A percentile compares a stretch with the other conserved stretches of the same genome.
Conservation (phyloP, 2,888 invertebrate genomes). For the Leptinotarsa haldemani region DNA sequence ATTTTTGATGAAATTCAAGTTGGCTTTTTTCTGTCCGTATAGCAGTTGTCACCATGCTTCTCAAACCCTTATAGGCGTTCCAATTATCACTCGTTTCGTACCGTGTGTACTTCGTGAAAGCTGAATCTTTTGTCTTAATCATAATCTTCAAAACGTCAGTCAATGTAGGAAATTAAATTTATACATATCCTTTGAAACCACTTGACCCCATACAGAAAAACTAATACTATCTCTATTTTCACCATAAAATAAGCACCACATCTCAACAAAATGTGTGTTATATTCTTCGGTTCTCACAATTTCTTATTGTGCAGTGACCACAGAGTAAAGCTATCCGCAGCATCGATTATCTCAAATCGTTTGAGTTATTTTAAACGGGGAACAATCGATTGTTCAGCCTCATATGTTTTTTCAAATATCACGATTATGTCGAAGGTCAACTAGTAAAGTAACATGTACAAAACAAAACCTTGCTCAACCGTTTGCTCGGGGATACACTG, state of each 20-base stretch:
- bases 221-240: neutral
- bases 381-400: slow-evolving; percentile 22
- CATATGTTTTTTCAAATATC: slow-evolving; percentile 23
- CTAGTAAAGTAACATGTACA: slow-evolving; percentile 11
- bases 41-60: too few relatives aligned
- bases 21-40: too few relatives aligned
- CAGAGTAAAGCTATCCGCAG: slow-evolving; percentile 1
- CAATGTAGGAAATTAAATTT: too few relatives aligned
- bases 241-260: neutral
- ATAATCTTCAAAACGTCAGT: too few relatives aligned
- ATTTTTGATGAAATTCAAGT: too few relatives aligned
- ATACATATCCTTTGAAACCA: neutral
- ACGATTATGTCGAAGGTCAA: slow-evolving; percentile 25
- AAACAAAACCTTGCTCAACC: neutral
- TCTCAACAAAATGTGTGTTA: neutral
- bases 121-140: too few relatives aligned
- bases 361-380: slow-evolving; percentile 13
- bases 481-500: neutral
- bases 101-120: too few relatives aligned
- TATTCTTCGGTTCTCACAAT: slow-evolving; percentile 16
- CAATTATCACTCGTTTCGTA: too few relatives aligned
- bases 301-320: slow-evolving; percentile 5
- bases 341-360: slow-evolving; percentile 22
- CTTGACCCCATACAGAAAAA: neutral
- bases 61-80: too few relatives aligned